These are phyloP conservation scores for Ameiurus melas DNA, from an alignment of 2,113 vertebrate genomes.

Conservation along the genomic window DNA sequence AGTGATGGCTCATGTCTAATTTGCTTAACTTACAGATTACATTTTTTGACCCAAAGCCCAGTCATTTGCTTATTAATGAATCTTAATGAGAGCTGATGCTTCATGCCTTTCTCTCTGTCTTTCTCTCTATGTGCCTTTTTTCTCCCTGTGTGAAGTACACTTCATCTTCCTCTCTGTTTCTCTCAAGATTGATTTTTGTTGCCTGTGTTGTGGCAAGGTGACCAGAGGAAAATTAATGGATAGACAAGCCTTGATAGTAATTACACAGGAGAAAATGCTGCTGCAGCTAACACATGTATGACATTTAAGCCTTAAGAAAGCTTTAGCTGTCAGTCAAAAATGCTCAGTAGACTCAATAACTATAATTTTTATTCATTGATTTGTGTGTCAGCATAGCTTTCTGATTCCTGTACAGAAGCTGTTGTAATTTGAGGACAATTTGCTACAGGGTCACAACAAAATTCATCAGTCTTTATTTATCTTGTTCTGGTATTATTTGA, in stretches of 20 bases:
- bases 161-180: slow-evolving; percentile 22
- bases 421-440: slow-evolving; percentile 36
- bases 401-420: slow-evolving; percentile 20
- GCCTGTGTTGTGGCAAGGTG: slow-evolving; percentile 41
- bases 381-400: slow-evolving; percentile 42
- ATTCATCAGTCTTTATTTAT: slow-evolving; percentile 47
- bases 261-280: slow-evolving; percentile 13
- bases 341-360: slow-evolving; percentile 18
- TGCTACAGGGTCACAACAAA: slow-evolving; percentile 32
- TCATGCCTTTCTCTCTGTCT: not conserved
- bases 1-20: slow-evolving; percentile 32
- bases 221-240: slow-evolving; percentile 31
- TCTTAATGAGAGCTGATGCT: slow-evolving; percentile 32
- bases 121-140: not conserved
- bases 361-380: slow-evolving; percentile 42
- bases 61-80: slow-evolving; percentile 46
- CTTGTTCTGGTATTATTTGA: slow-evolving; percentile 40
- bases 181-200: slow-evolving; percentile 17
- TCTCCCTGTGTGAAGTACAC: not conserved
- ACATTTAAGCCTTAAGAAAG: slow-evolving; percentile 20
- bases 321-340: slow-evolving; percentile 21
- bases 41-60: slow-evolving; percentile 44
- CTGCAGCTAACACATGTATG: slow-evolving; percentile 5
- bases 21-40: slow-evolving; percentile 40
- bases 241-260: slow-evolving; percentile 37